Evolutionary conservation across 1,140 invertebrate genomes (phyloP).

Genomic region (Nebria ingens): DNA sequence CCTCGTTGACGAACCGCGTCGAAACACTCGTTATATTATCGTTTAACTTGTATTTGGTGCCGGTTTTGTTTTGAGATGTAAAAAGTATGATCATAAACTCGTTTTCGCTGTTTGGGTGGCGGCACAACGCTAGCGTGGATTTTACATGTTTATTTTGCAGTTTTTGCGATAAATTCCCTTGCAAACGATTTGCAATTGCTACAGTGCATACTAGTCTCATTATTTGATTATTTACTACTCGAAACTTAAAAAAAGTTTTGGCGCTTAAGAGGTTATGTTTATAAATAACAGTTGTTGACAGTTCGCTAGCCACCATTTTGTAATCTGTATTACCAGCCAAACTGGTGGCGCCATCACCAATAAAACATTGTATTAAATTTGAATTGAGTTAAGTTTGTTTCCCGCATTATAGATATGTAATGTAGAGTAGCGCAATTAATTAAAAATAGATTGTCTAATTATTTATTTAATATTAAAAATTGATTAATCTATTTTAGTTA

Average conservation of each 20-base stretch:
- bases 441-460: not conserved
- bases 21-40: conserved; percentile 54
- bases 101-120: conserved; percentile 42
- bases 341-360: too few relatives aligned
- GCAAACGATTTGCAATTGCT: conserved; percentile 46
- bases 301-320: not conserved
- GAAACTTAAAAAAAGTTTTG: not conserved
- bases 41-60: conserved; percentile 55
- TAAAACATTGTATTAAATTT: too few relatives aligned
- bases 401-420: not conserved
- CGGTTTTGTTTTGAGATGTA: conserved; percentile 49
- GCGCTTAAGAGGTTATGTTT: not conserved
- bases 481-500: not conserved
- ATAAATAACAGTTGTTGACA: not conserved
- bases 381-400: not conserved
- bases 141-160: conserved; percentile 38
- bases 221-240: conserved; percentile 4
- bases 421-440: not conserved
- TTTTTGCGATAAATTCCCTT: conserved; percentile 34
- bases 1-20: conserved; percentile 56
- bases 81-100: conserved; percentile 54
- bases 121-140: conserved; percentile 54
- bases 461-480: not conserved
- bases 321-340: not conserved
- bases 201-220: conserved; percentile 62